These are phyloP conservation scores for Hololepta plana DNA, from an alignment of 2,888 invertebrate genomes.

Conservation along the genomic window DNA sequence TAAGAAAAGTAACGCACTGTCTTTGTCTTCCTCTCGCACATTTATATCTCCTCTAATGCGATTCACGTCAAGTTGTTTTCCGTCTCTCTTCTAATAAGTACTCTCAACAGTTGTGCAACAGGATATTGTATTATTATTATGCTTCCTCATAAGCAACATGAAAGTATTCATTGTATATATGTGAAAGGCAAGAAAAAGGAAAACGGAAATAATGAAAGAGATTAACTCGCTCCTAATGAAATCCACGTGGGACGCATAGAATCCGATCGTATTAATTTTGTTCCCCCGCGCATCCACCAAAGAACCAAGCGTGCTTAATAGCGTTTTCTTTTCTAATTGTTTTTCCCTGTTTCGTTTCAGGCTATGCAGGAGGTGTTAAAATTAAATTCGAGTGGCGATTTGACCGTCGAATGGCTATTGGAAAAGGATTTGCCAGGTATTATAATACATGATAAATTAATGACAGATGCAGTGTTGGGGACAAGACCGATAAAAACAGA, in stretches of 20 bases:
- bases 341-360: conserved; percentile 14
- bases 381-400: conserved; percentile 36
- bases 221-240: conserved; percentile 1
- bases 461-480: conserved; percentile 74
- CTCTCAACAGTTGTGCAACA: too few species aligned
- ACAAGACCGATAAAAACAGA: conserved; percentile 75
- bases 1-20: too few species aligned
- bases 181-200: too few species aligned
- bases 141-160: too few species aligned
- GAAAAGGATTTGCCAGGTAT: conserved; percentile 49
- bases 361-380: conserved; percentile 22
- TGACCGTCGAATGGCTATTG: conserved; percentile 49
- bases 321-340: conserved; percentile 2
- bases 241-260: conserved; percentile 2
- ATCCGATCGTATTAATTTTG: conserved; percentile 1
- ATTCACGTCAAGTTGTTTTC: conserved; percentile 3
- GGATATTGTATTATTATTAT: too few species aligned
- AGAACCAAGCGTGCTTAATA: conserved; percentile 1
- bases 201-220: conserved; percentile 2
- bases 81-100: too few species aligned
- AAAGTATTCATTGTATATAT: too few species aligned
- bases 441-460: conserved; percentile 73
- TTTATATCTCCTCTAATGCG: conserved; percentile 1
- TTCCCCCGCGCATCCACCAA: not conserved
- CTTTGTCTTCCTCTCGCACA: conserved; percentile 6